Evolutionary conservation across 2,113 vertebrate genomes (phyloP).

Genomic region (Semicossyphus pulcher): DNA sequence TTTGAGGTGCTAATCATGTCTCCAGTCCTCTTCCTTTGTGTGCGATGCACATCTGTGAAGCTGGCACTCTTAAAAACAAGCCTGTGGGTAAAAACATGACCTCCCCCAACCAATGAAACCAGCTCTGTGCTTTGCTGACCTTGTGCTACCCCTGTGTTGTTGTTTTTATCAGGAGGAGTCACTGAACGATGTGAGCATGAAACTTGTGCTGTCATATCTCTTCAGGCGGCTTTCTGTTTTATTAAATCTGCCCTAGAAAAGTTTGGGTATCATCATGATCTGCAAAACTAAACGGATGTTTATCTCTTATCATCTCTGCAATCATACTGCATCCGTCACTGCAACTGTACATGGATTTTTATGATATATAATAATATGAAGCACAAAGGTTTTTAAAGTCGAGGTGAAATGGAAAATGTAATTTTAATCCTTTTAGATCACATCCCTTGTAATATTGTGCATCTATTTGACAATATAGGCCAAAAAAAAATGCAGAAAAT

Average conservation of each 20-base stretch:
- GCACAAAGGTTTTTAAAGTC: too few species aligned
- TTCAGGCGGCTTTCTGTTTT: not conserved
- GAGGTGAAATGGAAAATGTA: too few species aligned
- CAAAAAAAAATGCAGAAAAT: too few species aligned
- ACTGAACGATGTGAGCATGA: not conserved
- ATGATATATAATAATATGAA: too few species aligned
- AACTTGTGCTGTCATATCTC: not conserved
- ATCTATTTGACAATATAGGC: too few species aligned
- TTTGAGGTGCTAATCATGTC: slow-evolving; percentile 24
- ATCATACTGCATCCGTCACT: not conserved
- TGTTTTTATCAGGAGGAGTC: not conserved
- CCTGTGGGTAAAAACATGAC: not conserved
- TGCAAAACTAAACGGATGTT: not conserved
- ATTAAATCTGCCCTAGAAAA: not conserved
- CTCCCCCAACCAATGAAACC: slow-evolving; percentile 49
- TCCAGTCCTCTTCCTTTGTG: not conserved
- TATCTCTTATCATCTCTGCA: not conserved
- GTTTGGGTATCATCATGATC: not conserved
- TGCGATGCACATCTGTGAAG: not conserved
- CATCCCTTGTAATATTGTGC: too few species aligned
- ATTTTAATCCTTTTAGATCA: too few species aligned
- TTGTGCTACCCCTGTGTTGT: not conserved
- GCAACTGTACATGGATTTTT: not conserved
- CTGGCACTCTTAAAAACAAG: slow-evolving; percentile 24
- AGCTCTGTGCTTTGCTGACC: slow-evolving; percentile 49